Evolutionary conservation across 2,113 vertebrate genomes (phyloP).

Genomic region (Grammomys surdaster): DNA sequence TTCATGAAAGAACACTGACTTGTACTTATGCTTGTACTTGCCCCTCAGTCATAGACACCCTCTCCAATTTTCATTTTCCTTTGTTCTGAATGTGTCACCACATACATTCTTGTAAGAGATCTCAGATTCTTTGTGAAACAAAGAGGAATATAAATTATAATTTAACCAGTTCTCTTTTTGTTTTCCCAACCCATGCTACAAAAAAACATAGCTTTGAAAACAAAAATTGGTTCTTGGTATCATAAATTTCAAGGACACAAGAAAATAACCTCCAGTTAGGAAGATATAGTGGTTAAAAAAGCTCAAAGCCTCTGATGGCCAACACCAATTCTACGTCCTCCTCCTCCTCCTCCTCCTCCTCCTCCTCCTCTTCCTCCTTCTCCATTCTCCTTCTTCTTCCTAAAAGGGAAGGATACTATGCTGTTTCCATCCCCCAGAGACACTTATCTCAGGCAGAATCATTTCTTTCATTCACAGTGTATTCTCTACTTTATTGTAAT

Average conservation of each 20-base stretch:
- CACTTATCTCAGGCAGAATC: neutral
- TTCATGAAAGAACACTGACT: neutral
- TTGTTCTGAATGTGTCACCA: slow-evolving; percentile 22
- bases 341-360: too few species aligned
- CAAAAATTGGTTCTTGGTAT: slow-evolving; percentile 30
- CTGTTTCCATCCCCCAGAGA: neutral
- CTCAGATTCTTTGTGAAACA: slow-evolving; percentile 46
- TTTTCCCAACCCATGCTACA: neutral
- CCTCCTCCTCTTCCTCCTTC: too few species aligned
- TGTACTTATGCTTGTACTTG: slow-evolving; percentile 22
- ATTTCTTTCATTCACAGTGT: slow-evolving; percentile 5
- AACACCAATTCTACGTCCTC: neutral
- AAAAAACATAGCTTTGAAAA: slow-evolving; percentile 43
- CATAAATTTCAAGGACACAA: slow-evolving; percentile 26
- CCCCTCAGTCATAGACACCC: neutral
- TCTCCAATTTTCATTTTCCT: slow-evolving; percentile 40
- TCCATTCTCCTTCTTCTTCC: too few species aligned
- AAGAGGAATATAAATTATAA: slow-evolving; percentile 51
- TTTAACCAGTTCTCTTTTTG: neutral
- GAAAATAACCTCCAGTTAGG: neutral
- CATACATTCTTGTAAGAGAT: slow-evolving; percentile 34
- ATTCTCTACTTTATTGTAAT: neutral
- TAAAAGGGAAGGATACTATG: neutral
- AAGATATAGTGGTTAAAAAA: neutral
- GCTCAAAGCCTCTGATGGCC: neutral